A percentile compares a stretch with the other conserved stretches of the same genome.
These are phyloP conservation scores for Catostylus mosaicus DNA, from an alignment of 30 jellyfish, hydroid and myxozoan species.

Conservation along the genomic window DNA sequence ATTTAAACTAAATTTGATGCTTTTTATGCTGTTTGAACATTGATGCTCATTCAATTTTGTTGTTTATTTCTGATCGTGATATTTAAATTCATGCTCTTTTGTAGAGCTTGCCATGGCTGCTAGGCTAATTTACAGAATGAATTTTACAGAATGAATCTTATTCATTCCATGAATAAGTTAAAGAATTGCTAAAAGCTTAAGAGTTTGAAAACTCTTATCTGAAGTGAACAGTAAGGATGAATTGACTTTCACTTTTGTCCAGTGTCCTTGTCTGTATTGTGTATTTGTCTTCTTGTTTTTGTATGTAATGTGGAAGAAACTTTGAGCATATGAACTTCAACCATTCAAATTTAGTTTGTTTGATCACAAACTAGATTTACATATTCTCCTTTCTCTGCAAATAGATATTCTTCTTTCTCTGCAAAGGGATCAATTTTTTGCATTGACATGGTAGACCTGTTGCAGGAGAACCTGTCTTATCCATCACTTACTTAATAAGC, in stretches of 20 bases:
- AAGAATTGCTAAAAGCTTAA: slow-evolving; percentile 49
- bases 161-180: slow-evolving; percentile 28
- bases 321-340: no score
- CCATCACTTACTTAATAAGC: no score
- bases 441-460: background rate
- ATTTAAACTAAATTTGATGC: no score
- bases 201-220: slow-evolving; percentile 19
- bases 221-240: slow-evolving; percentile 43
- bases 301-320: no score
- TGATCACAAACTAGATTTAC: no score
- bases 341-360: no score
- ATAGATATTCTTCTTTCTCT: no score
- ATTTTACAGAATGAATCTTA: slow-evolving; percentile 48
- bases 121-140: slow-evolving; percentile 59
- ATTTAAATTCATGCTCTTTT: slow-evolving; percentile 36
- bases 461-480: background rate
- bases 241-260: slow-evolving; percentile 38
- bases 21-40: no score
- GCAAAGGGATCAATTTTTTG: no score
- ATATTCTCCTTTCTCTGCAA: no score
- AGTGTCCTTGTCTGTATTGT: background rate
- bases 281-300: background rate
- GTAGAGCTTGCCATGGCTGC: slow-evolving; percentile 66
- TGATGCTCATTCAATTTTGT: slow-evolving; percentile 6
- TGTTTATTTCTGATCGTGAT: slow-evolving; percentile 4